Conservation (phyloP, 2,888 invertebrate genomes). For the Biston betularia region DNA sequence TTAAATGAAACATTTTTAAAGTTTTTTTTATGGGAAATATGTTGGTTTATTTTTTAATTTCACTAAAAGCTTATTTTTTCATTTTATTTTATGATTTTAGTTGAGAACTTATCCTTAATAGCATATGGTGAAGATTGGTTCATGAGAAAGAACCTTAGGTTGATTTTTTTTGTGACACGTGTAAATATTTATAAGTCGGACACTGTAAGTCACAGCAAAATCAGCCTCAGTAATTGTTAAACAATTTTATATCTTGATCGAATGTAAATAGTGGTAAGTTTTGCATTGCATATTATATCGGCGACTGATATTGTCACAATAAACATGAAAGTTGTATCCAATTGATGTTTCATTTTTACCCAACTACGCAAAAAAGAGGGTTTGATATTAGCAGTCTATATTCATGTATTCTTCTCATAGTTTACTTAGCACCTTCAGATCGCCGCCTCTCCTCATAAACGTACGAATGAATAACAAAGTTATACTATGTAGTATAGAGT, state of each 20-base stretch:
- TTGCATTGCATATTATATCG: constrained; percentile 60
- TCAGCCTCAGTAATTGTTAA: constrained; percentile 1
- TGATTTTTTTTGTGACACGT: constrained; percentile 4
- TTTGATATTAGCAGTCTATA: too few relatives aligned
- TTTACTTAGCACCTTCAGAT: too few relatives aligned
- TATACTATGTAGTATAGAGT: too few relatives aligned
- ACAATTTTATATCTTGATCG: constrained; percentile 5
- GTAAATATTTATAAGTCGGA: neutral
- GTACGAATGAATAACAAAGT: too few relatives aligned
- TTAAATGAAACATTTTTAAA: too few relatives aligned
- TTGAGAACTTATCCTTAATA: neutral
- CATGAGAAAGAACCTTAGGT: neutral
- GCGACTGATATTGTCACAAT: constrained; percentile 71
- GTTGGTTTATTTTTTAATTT: too few relatives aligned
- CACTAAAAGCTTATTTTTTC: too few relatives aligned
- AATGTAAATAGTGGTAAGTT: constrained; percentile 64
- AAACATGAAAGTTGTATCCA: constrained; percentile 56
- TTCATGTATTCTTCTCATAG: too few relatives aligned
- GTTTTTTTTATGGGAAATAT: too few relatives aligned
- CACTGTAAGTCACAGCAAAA: constrained; percentile 3
- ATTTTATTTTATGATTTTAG: neutral
- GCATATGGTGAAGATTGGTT: neutral
- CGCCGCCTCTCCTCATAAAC: too few relatives aligned
- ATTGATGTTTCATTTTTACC: constrained; percentile 53
- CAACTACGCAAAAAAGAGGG: too few relatives aligned